Evolutionary conservation across 2,797 vertebrate genomes (phyloP), one percentile per base, ranked within the genome.

Genomic region (Psittacula echo): DNA sequence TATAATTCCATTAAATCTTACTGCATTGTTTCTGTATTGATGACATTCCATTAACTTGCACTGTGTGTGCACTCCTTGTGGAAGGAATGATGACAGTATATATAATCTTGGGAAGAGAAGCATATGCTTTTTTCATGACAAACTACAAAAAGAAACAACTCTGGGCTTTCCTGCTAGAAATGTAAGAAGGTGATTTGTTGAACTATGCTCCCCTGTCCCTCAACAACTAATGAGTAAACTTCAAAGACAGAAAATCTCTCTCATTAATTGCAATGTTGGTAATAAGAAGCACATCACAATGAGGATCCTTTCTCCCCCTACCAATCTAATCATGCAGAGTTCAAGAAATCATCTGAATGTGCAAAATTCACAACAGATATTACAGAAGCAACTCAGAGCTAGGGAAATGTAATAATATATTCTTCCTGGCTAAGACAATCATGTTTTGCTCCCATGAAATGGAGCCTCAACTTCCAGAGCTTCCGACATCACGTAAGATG

Each of bases 261-360:
- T 30, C 7, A 1, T 41, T 94, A 93, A 94, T 95, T 89, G 67
- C 53, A 87, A 30, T 85, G 47, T 44, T 75, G 39, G 34, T 58
- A 91, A 75, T 79, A 71, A 67, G 48, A 94, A 90, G 11, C 27
- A 10, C 34, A 66, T 91, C 42, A 85, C 73, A 95, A 72, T 64
- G 79, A 85, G 13, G 24, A 62, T 84, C 7, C 9, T 82, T 90
- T 75, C n/a, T 42, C 23, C 53, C 87, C 54, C 56, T 79, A 70
- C 45, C 67, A 80, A 83, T 78, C 74, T 90, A 87, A 93, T 92
- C 93, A 94, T 20, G 34, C 89, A 88, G 93, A 93, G 78, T 86
- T 93, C 32, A 95, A 89, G 77, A 76, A 71, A 91, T 20, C 12
- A 54, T 89, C 61, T 83, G 56, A 85, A 94, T 77, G 72, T 83